Evolutionary conservation across 2,113 vertebrate genomes (phyloP).

Genomic region (Cryptotis parvus): DNA sequence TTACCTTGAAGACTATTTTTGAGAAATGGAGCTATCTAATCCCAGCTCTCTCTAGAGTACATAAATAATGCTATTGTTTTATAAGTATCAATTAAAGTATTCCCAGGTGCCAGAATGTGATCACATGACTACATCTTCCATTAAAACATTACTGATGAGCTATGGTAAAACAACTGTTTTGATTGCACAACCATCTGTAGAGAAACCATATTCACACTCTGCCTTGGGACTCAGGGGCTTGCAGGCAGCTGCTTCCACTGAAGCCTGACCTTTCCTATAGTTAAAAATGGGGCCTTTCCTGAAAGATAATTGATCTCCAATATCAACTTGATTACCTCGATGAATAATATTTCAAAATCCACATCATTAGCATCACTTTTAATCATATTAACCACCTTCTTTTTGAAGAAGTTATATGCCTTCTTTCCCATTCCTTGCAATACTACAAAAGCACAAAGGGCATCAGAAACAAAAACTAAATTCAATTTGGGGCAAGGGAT

Average conservation of each 20-base stretch:
- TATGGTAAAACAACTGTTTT: neutral
- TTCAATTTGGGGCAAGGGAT: too few relatives aligned
- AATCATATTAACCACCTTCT: too few relatives aligned
- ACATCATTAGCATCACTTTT: neutral
- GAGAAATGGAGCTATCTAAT: neutral
- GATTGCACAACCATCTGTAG: neutral
- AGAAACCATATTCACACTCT: neutral
- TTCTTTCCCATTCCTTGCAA: neutral
- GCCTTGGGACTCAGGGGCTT: neutral
- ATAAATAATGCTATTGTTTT: neutral
- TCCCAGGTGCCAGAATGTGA: neutral
- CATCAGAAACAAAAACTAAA: neutral
- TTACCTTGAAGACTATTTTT: neutral
- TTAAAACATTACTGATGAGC: neutral
- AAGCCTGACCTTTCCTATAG: neutral
- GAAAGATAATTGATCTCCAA: neutral
- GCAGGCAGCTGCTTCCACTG: neutral
- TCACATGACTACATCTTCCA: neutral
- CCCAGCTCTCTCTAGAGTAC: neutral
- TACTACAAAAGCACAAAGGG: neutral
- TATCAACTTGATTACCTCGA: neutral
- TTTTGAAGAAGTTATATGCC: neutral
- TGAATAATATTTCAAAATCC: neutral
- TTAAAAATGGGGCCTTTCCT: neutral
- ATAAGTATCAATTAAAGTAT: conserved; percentile 16